These are phyloP conservation scores for Melanostigma gelatinosum DNA, from an alignment of 2,113 vertebrate species.

Conservation along the genomic window DNA sequence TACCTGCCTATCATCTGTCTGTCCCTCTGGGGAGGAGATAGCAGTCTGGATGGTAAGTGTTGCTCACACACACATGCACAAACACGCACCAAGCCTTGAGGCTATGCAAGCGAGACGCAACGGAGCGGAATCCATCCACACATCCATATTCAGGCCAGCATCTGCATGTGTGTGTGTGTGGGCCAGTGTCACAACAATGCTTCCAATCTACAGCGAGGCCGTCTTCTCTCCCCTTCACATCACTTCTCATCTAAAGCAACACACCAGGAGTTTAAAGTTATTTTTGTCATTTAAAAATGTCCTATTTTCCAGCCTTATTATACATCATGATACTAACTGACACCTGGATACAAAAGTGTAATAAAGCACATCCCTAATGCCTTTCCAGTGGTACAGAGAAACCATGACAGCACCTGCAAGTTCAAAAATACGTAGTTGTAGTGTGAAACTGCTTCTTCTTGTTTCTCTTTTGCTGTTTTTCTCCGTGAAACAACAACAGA, in stretches of 20 bases:
- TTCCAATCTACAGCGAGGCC: slow-evolving; percentile 9
- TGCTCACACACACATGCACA: slow-evolving; percentile 11
- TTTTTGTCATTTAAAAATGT: slow-evolving; percentile 3
- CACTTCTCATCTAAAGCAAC: slow-evolving; percentile 26
- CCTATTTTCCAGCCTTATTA: too few relatives aligned
- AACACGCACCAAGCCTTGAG: slow-evolving; percentile 44
- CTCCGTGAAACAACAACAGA: neutral
- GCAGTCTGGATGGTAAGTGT: slow-evolving; percentile 12
- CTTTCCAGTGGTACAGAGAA: neutral
- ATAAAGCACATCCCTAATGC: neutral
- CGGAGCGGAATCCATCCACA: slow-evolving; percentile 62
- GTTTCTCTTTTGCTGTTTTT: neutral
- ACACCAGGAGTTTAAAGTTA: neutral
- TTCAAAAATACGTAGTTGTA: neutral
- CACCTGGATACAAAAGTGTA: neutral
- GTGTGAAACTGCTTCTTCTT: neutral
- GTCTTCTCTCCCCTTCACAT: neutral
- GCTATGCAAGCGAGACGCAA: slow-evolving; percentile 50
- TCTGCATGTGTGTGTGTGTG: slow-evolving; percentile 45
- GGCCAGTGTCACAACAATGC: slow-evolving; percentile 33
- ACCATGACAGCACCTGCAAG: neutral
- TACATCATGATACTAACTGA: neutral
- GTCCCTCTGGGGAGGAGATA: slow-evolving; percentile 26
- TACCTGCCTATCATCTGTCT: slow-evolving; percentile 39
- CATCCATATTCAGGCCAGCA: slow-evolving; percentile 70